Evolutionary conservation across 2,888 invertebrate genomes (phyloP).

Genomic region (Troides helena): DNA sequence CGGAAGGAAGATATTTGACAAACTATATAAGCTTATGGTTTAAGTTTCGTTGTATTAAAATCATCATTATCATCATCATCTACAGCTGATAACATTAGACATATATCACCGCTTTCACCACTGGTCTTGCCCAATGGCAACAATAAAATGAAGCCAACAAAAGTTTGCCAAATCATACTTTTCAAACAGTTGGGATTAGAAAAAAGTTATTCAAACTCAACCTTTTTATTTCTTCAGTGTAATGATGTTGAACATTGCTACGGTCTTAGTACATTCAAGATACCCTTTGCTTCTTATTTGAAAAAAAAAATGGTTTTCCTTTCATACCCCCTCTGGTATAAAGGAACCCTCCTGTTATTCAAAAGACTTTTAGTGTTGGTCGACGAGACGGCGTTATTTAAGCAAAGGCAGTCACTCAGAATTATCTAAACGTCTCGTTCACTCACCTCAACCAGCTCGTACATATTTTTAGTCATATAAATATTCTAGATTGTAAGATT

Average conservation of each 20-base stretch:
- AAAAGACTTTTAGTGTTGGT: slow-evolving; percentile 63
- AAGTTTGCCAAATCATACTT: too few species aligned
- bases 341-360: slow-evolving; percentile 72
- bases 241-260: slow-evolving; percentile 74
- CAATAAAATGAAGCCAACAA: too few species aligned
- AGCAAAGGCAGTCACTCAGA: slow-evolving; percentile 33
- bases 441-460: slow-evolving; percentile 20
- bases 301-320: slow-evolving; percentile 70
- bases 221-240: slow-evolving; percentile 59
- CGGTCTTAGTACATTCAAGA: slow-evolving; percentile 68
- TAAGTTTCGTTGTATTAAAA: too few species aligned
- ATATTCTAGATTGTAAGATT: neutral
- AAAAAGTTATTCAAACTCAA: slow-evolving; percentile 50
- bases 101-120: too few species aligned
- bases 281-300: slow-evolving; percentile 59
- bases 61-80: too few species aligned
- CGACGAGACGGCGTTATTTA: slow-evolving; percentile 40
- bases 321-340: slow-evolving; percentile 63
- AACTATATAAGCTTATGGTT: too few species aligned
- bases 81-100: too few species aligned
- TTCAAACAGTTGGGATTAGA: slow-evolving; percentile 12
- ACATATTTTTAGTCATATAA: slow-evolving; percentile 5
- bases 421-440: slow-evolving; percentile 26
- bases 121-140: too few species aligned
- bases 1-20: too few species aligned